Conservation (phyloP, 2,797 vertebrate genomes). For the Tarsius wallacei region DNA sequence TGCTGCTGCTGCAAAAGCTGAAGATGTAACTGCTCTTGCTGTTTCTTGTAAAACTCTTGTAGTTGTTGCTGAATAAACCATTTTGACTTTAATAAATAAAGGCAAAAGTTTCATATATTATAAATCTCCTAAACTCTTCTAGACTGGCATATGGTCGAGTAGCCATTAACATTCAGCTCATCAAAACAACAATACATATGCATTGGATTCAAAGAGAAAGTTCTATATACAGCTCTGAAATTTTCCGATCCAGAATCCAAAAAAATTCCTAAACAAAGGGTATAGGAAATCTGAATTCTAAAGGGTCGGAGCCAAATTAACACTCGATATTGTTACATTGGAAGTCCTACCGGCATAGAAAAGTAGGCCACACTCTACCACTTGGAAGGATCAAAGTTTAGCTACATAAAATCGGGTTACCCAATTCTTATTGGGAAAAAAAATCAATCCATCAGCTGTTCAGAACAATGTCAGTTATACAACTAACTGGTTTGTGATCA, state of each 20-base stretch:
- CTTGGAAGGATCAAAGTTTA: constrained; percentile 82
- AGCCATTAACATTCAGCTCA: constrained; percentile 88
- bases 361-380: constrained; percentile 81
- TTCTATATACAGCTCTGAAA: constrained; percentile 89
- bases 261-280: constrained; percentile 87
- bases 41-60: constrained; percentile 99
- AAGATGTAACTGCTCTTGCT: constrained; percentile 99
- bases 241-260: constrained; percentile 89
- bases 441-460: constrained; percentile 86
- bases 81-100: constrained; percentile 95
- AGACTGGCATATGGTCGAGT: constrained; percentile 90
- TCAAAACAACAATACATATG: constrained; percentile 82
- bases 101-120: constrained; percentile 93
- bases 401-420: constrained; percentile 82
- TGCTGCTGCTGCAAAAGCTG: constrained; percentile 99
- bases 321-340: constrained; percentile 81
- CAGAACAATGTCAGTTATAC: constrained; percentile 80
- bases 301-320: constrained; percentile 85
- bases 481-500: constrained; percentile 81
- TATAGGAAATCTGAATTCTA: constrained; percentile 87
- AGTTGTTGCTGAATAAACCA: constrained; percentile 98
- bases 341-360: constrained; percentile 67
- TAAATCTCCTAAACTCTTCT: constrained; percentile 93
- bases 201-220: constrained; percentile 86
- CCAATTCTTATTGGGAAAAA: constrained; percentile 78